A percentile compares a stretch with the other conserved stretches of the same genome.
Conservation (phyloP, 64 coral and sea anemone genomes). For the Porites lutea region DNA sequence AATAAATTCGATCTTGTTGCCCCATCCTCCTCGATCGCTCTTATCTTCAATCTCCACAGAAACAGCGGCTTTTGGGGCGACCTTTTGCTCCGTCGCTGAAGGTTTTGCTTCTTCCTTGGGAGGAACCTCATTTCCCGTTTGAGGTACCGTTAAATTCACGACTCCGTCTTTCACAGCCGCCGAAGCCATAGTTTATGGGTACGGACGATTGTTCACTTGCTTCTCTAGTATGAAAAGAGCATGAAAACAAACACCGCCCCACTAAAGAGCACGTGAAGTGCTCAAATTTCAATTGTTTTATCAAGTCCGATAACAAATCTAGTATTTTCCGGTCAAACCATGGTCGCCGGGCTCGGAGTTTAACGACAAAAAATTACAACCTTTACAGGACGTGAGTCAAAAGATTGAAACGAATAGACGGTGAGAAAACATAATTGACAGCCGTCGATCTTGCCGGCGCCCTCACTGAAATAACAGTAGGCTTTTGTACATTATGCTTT, state of each 20-base stretch:
- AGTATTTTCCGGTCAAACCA: neutral
- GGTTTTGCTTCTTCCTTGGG: neutral
- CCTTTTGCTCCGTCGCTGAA: conserved; percentile 11
- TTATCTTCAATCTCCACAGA: conserved; percentile 62
- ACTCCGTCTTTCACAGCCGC: conserved; percentile 15
- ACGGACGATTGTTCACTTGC: neutral
- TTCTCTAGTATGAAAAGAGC: neutral
- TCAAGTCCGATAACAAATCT: neutral
- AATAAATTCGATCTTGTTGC: conserved; percentile 97
- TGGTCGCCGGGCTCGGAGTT: neutral
- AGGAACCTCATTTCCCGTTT: no score
- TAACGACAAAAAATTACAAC: neutral
- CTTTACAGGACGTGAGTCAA: neutral
- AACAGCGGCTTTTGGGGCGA: conserved; percentile 7
- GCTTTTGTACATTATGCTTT: no score
- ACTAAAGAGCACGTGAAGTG: conserved; percentile 1
- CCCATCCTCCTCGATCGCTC: conserved; percentile 95
- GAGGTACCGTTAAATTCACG: neutral
- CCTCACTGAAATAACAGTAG: neutral
- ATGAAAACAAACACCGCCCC: conserved; percentile 30
- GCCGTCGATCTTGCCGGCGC: conserved; percentile 10
- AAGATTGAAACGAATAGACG: neutral
- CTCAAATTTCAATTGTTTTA: conserved; percentile 21
- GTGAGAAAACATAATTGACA: conserved; percentile 12
- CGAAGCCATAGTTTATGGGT: neutral